Percentiles rank a stretch among this genome's conserved stretches.
These are phyloP conservation scores for Apomyelois bistriatella DNA, from an alignment of 2,888 invertebrate genomes.

Conservation along the genomic window DNA sequence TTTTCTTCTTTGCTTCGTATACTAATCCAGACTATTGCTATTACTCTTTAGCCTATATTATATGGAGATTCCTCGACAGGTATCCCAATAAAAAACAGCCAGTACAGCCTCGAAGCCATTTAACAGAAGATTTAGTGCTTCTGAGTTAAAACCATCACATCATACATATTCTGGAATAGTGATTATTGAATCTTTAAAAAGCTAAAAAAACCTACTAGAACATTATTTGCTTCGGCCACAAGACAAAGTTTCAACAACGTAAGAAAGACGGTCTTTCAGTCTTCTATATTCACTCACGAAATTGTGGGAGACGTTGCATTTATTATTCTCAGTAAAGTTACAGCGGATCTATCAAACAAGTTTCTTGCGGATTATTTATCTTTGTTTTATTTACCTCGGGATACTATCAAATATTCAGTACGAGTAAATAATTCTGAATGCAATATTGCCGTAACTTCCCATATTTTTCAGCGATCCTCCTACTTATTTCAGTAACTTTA, in stretches of 20 bases:
- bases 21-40: no score
- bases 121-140: no score
- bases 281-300: constrained; percentile 7
- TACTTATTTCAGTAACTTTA: constrained; percentile 7
- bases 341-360: constrained; percentile 20
- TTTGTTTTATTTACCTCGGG: constrained; percentile 18
- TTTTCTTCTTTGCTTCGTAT: no score
- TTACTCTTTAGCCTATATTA: no score
- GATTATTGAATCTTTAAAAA: no score
- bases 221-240: no score
- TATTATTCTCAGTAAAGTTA: constrained; percentile 24
- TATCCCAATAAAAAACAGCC: no score
- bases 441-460: neutral
- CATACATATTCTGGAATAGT: no score
- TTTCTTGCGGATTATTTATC: constrained; percentile 15
- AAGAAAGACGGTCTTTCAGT: neutral
- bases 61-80: no score
- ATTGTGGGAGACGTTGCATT: constrained; percentile 20
- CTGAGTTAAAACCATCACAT: no score
- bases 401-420: neutral
- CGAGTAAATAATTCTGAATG: neutral
- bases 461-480: neutral
- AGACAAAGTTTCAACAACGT: constrained; percentile 1
- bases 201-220: no score
- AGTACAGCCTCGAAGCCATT: no score